Percentiles rank a stretch among this genome's conserved stretches.
Evolutionary conservation across 2,797 vertebrate species (phyloP).

Genomic region (Coilia nasus): DNA sequence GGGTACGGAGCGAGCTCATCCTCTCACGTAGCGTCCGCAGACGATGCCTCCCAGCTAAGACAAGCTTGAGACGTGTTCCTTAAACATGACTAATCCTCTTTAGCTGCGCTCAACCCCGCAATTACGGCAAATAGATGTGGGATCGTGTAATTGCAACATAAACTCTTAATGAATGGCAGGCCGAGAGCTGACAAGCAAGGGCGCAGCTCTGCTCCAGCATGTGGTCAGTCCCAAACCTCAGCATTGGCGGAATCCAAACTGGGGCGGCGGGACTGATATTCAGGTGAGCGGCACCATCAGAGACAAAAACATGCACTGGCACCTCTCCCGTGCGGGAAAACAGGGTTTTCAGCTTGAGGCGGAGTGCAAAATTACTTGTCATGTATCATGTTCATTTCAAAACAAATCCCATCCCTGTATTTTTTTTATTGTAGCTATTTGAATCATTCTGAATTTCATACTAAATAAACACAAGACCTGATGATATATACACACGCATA

Average conservation of each 20-base stretch:
- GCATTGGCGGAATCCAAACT: not conserved
- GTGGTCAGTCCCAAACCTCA: conserved; percentile 1
- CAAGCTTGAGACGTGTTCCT: not conserved
- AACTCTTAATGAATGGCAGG: not conserved
- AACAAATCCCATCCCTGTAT: not conserved
- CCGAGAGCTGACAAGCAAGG: not conserved
- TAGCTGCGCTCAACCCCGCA: not conserved
- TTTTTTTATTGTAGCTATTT: not conserved
- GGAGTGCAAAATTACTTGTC: not conserved
- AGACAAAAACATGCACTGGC: not conserved
- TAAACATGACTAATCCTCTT: conserved; percentile 16
- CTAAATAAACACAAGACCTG: not conserved
- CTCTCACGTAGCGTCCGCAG: not conserved
- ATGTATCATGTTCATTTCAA: not conserved
- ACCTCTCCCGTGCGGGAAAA: not conserved
- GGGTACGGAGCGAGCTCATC: not conserved
- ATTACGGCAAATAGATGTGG: not conserved
- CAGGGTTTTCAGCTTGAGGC: not conserved
- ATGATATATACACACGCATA: not conserved
- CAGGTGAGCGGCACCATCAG: not conserved
- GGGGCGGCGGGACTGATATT: not conserved
- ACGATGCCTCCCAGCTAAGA: conserved; percentile 1
- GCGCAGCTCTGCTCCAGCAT: not conserved
- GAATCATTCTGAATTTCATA: not conserved
- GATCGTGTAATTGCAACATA: conserved; percentile 20